Evolutionary conservation across 1,140 invertebrate species (phyloP).

Genomic region (Drosophila truncata): DNA sequence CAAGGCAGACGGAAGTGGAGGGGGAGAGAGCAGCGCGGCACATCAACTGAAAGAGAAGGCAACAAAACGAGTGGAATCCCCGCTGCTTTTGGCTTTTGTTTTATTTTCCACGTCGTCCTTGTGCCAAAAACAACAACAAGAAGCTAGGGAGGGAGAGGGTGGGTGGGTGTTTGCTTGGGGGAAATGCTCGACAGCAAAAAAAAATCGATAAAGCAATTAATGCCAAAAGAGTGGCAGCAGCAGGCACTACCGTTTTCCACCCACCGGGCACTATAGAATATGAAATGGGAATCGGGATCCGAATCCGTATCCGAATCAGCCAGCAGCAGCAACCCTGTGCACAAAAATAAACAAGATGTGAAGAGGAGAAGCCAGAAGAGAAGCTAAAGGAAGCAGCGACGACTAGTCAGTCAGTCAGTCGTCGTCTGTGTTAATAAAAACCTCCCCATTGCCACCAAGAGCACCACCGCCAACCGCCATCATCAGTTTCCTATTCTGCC

Average conservation of each 20-base stretch:
- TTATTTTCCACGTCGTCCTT: constrained; percentile 72
- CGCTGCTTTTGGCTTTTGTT: constrained; percentile 23
- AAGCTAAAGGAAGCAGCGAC: constrained; percentile 19
- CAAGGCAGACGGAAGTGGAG: constrained; percentile 48
- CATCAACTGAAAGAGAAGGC: constrained; percentile 12
- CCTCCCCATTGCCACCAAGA: constrained; percentile 34
- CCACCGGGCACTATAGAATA: constrained; percentile 30
- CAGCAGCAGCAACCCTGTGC: constrained; percentile 56
- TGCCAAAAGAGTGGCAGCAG: constrained; percentile 72
- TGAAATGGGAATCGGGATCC: constrained; percentile 16
- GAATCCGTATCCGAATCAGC: constrained; percentile 6
- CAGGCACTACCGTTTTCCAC: constrained; percentile 51
- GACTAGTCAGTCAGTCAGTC: constrained; percentile 37
- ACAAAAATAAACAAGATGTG: constrained; percentile 70
- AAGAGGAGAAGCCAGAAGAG: constrained; percentile 8
- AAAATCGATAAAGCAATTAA: constrained; percentile 84
- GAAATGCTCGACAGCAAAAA: constrained; percentile 30
- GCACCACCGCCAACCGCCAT: constrained; percentile 4
- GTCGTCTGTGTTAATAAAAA: constrained; percentile 50
- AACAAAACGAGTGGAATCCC: constrained; percentile 28
- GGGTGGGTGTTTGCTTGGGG: constrained; percentile 33
- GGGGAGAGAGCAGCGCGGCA: background rate
- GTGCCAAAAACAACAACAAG: constrained; percentile 76
- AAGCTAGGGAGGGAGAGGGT: constrained; percentile 6
- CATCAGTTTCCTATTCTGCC: constrained; percentile 17